Conservation (phyloP, 2,888 invertebrate species). For the Hoplodrina ambigua region DNA sequence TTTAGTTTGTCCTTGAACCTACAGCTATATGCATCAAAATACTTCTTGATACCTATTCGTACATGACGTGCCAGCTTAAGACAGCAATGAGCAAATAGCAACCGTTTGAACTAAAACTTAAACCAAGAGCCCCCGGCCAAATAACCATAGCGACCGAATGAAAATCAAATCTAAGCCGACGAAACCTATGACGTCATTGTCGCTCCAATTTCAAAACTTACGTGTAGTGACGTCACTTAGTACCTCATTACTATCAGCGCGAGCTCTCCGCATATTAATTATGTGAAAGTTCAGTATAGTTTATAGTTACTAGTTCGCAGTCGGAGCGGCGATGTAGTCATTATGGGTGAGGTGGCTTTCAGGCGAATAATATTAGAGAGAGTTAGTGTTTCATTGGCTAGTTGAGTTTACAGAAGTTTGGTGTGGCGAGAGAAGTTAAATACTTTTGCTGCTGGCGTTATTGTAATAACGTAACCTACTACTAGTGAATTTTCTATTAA, state of each 20-base stretch:
- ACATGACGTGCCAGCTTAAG: not conserved
- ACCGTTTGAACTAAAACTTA: not conserved
- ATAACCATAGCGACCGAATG: not conserved
- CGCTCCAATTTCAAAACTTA: constrained; percentile 36
- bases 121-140: not conserved
- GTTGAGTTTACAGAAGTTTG: constrained; percentile 26
- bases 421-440: constrained; percentile 10
- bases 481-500: not conserved
- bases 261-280: constrained; percentile 56
- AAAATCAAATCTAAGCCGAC: constrained; percentile 20
- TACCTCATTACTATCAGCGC: constrained; percentile 61
- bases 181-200: constrained; percentile 16
- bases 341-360: constrained; percentile 38
- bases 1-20: not conserved
- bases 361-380: constrained; percentile 32
- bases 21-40: not conserved
- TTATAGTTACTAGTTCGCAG: constrained; percentile 48
- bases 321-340: constrained; percentile 29
- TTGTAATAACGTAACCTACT: not conserved
- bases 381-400: constrained; percentile 45
- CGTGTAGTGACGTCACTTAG: constrained; percentile 54
- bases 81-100: not conserved
- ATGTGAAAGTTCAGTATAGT: constrained; percentile 51
- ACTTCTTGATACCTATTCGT: not conserved
- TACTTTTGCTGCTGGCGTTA: not conserved